Base-by-base conservation (phyloP, 2,888 invertebrate species). In the Drosophila villosipedis region DNA sequence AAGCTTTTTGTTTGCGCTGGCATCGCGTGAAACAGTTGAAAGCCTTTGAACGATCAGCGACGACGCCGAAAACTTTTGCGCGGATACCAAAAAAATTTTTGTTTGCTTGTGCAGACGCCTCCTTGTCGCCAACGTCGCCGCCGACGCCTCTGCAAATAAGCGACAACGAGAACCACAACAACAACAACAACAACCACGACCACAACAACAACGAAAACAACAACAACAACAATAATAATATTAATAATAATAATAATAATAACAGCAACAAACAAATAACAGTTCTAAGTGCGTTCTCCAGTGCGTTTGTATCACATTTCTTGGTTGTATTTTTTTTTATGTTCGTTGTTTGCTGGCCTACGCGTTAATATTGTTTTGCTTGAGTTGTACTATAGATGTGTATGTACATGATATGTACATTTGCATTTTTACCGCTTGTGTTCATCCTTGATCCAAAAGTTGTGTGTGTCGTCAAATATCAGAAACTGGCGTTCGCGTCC, bases 31-130 rank as follows among this genome's bases (percentile, higher is more conserved):
- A 92, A 92, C 92, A 92, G 92, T 92, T 92, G 92, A 92, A 91
- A 92, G 92, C 89, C 92, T 91, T 91, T 91, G 90, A 92, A 92
- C 92, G 92, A 91, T 90, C 92, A 92, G 91, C 91, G 89, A 91
- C 92, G 91, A 91, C 92, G 92, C 85, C 84, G 90, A 84, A 80
- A 79, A 88, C 87, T 87, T 92, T 91, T 84, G 91, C 91, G 92
- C 92, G 92, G 92, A 92, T 92, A 84, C 73, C 57, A 57, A 57
- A 57, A 47, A 39, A 57, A 39, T 85, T 81, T 86, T 81, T 80
- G 68, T 83, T 83, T 72, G 78, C 66, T 70, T 81, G 87, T 82
- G 69, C 82, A 80, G 74, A 82, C 85, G 84, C 88, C 79, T 72
- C 61, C 69, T 79, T 75, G 60, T 70, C 69, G 74, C 61, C 61